Evolutionary conservation across 2,113 vertebrate species (phyloP), one percentile per base, ranked within the genome.

Genomic region (Podarcis raffonei): DNA sequence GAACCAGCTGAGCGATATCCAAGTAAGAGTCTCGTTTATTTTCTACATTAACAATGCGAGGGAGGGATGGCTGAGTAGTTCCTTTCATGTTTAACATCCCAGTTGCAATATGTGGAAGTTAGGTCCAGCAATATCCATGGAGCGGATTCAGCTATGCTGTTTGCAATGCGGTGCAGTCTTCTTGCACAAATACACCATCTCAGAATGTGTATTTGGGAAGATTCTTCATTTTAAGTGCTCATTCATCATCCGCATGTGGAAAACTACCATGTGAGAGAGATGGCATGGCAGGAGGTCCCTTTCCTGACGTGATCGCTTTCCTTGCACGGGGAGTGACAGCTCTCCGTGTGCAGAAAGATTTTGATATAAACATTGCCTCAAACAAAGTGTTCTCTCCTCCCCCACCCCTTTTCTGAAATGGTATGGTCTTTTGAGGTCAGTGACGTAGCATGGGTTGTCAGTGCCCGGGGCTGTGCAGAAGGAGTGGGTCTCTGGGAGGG

Each of bases 1-100:
- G 82, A 96, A 96, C 30, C 97, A 97, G 68, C 91, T 98, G 48
- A 95, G 42, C n/a, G 97, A 98, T 88, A 97, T 97, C 90, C 98
- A 98, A 96, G 98, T 98, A 94, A 95, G 95, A 1, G 18, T 5
- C 66, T 92, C 32, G 89, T 32, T 72, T 83, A 68, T 81, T 15
- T 83, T 68, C 92, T 3, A 9, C 80, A 30, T 30, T 81, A 62
- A 88, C 81, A 35, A 48, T 48, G 62, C 66, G 76, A 80, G 53
- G 62, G 82, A 90, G 85, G 12, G 16, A 72, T 32, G 35, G 8
- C 27, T 66, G 16, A 66, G 22, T 59, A 20, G 8, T 35, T n/a
- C 68, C 4, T 62, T 74, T 74, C 8, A 15, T 74, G 39, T n/a
- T 9, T 37, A 42, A 27, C 27, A 77, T 23, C 53, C 72, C 32